These are phyloP conservation scores for Noctua janthe DNA, from an alignment of 2,888 invertebrate genomes.

Conservation along the genomic window DNA sequence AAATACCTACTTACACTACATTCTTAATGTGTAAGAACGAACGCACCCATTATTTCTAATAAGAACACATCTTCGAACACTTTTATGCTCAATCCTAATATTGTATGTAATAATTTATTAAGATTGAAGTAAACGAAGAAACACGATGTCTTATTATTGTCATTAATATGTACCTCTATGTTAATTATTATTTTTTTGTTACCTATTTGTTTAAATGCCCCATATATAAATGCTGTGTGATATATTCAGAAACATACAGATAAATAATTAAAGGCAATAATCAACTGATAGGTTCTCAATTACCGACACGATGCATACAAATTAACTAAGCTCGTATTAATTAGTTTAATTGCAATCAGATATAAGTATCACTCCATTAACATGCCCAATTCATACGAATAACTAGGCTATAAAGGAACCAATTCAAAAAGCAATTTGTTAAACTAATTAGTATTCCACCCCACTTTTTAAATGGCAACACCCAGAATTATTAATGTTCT, in stretches of 20 bases:
- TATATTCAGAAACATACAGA: constrained; percentile 57
- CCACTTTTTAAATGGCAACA: constrained; percentile 6
- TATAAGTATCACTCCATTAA: constrained; percentile 21
- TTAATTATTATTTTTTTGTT: constrained; percentile 48
- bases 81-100: constrained; percentile 76
- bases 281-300: constrained; percentile 47
- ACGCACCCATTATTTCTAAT: constrained; percentile 79
- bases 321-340: constrained; percentile 51
- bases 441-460: constrained; percentile 5
- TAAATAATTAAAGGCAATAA: constrained; percentile 13
- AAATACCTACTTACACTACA: constrained; percentile 74
- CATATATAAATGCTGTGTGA: constrained; percentile 49
- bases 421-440: constrained; percentile 4
- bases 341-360: constrained; percentile 56
- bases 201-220: constrained; percentile 52
- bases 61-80: constrained; percentile 73
- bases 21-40: constrained; percentile 78
- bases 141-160: constrained; percentile 56
- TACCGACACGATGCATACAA: constrained; percentile 44
- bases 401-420: not conserved
- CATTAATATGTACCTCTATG: constrained; percentile 50
- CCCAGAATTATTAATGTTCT: constrained; percentile 18
- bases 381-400: constrained; percentile 7
- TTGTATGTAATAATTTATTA: constrained; percentile 66
- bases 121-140: constrained; percentile 62